phyloP scores from a whole-genome alignment of 2,797 vertebrate genomes.

The Gobionotothen gibberifrons region DNA sequence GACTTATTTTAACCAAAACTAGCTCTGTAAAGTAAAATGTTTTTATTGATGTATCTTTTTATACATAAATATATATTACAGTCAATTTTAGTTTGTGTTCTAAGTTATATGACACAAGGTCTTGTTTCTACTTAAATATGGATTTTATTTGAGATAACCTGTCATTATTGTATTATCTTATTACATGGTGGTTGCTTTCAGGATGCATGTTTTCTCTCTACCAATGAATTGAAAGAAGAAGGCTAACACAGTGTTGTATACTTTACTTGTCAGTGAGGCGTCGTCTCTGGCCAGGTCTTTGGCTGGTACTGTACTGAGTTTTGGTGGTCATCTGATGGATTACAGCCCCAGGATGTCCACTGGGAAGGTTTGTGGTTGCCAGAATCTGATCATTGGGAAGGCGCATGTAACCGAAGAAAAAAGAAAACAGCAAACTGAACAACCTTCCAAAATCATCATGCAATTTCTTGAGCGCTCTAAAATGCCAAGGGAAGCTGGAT shows the following conservation, averaged over 20 bases:
- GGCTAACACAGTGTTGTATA: constrained; percentile 29
- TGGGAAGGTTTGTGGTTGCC: constrained; percentile 47
- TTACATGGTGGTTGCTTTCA: constrained; percentile 8
- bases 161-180: background rate
- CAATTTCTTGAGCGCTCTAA: constrained; percentile 54
- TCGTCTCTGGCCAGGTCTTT: constrained; percentile 34
- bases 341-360: constrained; percentile 48
- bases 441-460: constrained; percentile 63
- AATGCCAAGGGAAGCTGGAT: constrained; percentile 58
- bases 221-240: constrained; percentile 16
- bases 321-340: constrained; percentile 40
- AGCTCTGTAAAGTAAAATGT: background rate
- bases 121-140: background rate
- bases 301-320: constrained; percentile 18
- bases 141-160: background rate
- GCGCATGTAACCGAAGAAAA: constrained; percentile 54
- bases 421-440: constrained; percentile 57
- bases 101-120: background rate
- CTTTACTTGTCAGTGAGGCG: constrained; percentile 39
- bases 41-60: background rate
- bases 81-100: background rate
- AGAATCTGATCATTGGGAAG: constrained; percentile 62
- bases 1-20: background rate
- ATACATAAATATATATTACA: background rate
- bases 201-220: background rate